phyloP scores from a whole-genome alignment of 2,113 vertebrate genomes.

The Vidua macroura region DNA sequence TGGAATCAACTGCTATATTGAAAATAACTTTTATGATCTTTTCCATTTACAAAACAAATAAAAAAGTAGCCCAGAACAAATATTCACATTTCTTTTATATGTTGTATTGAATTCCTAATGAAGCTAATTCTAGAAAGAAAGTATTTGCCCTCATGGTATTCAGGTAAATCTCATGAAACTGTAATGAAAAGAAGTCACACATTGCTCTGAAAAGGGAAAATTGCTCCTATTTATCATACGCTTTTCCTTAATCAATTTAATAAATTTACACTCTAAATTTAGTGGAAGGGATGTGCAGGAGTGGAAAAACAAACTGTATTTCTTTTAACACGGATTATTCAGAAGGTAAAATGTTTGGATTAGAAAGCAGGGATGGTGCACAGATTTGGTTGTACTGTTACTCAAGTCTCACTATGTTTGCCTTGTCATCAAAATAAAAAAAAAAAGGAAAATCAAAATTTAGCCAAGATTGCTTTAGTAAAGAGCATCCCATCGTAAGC shows the following conservation, averaged over 20 bases:
- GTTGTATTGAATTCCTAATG: slow-evolving; percentile 35
- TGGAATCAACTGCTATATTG: slow-evolving; percentile 21
- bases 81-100: slow-evolving; percentile 60
- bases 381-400: background rate
- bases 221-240: slow-evolving; percentile 19
- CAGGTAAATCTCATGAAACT: slow-evolving; percentile 47
- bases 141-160: slow-evolving; percentile 52
- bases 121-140: slow-evolving; percentile 53
- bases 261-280: background rate
- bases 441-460: background rate
- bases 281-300: fast-evolving
- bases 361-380: background rate
- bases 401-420: background rate
- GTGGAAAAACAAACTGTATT: background rate
- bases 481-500: background rate
- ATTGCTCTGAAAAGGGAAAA: background rate
- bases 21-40: slow-evolving; percentile 41
- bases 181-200: slow-evolving; percentile 50
- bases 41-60: slow-evolving; percentile 62
- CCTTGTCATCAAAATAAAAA: background rate
- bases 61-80: slow-evolving; percentile 54
- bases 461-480: background rate
- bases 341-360: background rate
- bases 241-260: slow-evolving; percentile 16
- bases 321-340: background rate